Conservation (phyloP, 2,888 invertebrate genomes). For the Trachelus tabidus region DNA sequence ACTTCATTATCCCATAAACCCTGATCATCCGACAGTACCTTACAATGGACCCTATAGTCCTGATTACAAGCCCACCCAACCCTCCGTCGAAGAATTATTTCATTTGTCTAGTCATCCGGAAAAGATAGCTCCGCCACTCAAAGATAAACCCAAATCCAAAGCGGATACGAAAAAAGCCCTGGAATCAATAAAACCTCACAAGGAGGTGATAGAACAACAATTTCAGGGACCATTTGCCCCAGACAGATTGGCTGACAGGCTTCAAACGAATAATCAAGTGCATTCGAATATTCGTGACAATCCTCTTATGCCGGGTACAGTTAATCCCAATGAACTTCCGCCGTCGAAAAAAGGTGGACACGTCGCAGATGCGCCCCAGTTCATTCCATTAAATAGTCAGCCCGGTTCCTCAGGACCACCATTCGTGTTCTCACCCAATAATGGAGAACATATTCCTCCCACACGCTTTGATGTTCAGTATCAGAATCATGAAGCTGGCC, state of each 20-base stretch:
- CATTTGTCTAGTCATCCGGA: slow-evolving; percentile 37
- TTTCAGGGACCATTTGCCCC: slow-evolving; percentile 57
- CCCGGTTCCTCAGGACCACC: slow-evolving; percentile 29
- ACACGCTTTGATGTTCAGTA: slow-evolving; percentile 42
- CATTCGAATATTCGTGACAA: slow-evolving; percentile 19
- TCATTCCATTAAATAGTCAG: slow-evolving; percentile 46
- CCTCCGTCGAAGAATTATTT: slow-evolving; percentile 56
- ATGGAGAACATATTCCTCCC: slow-evolving; percentile 48
- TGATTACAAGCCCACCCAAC: slow-evolving; percentile 56
- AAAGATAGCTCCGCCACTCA: slow-evolving; percentile 33
- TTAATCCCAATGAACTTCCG: slow-evolving; percentile 40
- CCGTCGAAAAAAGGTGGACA: slow-evolving; percentile 27
- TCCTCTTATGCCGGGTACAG: slow-evolving; percentile 22
- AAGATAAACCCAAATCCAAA: slow-evolving; percentile 54
- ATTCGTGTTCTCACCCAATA: slow-evolving; percentile 43
- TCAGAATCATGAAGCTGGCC: slow-evolving; percentile 46
- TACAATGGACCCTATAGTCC: slow-evolving; percentile 67
- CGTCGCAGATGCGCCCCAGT: slow-evolving; percentile 49
- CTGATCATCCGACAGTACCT: slow-evolving; percentile 56
- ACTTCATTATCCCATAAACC: slow-evolving; percentile 59
- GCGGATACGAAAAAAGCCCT: slow-evolving; percentile 56
- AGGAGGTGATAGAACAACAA: slow-evolving; percentile 45
- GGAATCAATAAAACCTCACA: slow-evolving; percentile 50
- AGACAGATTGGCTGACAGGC: slow-evolving; percentile 47
- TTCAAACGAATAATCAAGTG: not conserved